Base-by-base conservation (phyloP, 2,797 vertebrate genomes). In the Mycteria americana region DNA sequence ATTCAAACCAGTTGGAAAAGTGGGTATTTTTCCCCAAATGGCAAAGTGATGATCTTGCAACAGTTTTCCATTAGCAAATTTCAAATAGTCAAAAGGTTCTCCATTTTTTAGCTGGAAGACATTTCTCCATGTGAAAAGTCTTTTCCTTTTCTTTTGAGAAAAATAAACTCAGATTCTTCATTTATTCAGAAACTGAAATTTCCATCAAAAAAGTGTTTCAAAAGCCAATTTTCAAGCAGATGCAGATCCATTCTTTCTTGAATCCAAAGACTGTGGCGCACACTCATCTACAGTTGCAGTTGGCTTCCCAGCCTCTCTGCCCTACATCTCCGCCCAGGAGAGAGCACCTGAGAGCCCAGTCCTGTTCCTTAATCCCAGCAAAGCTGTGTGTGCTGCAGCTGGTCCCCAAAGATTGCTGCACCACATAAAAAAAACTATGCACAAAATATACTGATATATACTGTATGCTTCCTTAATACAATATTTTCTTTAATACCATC, bases 151-250 rank as follows among this genome's bases (percentile, higher is more conserved):
- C 35, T 85, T 90, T 73, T 43, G 46, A 90, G 41, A n/a, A 53
- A 63, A 59, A 37, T 37, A 37, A 67, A 93, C 18, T 3, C 37
- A 83, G 53, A 76, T 79, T 65, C 57, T 62, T 94, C 63, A 88
- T 89, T 94, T 72, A 92, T 94, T 92, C 73, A 85, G 79, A 83
- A 88, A 60, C 37, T 6, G 8, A 77, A 92, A 96, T 96, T 96
- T 95, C 90, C 77, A 77, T 94, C 48, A 57, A 75, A 91, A 95
- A 95, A 95, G 68, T 85, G 11, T 93, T 95, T 94, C 57, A 91
- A 92, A 80, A 91, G 73, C 63, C 62, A 83, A 0, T 88, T 91
- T 93, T 67, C 82, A 84, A 86, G 82, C 93, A 95, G 91, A 95
- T 95, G 91, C 45, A 79, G 53, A 89, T 54, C 56, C 14, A 30